Percentiles rank a stretch among this genome's conserved stretches.
Evolutionary conservation across 2,888 invertebrate species (phyloP).

Genomic region (Asteroscopus sphinx): DNA sequence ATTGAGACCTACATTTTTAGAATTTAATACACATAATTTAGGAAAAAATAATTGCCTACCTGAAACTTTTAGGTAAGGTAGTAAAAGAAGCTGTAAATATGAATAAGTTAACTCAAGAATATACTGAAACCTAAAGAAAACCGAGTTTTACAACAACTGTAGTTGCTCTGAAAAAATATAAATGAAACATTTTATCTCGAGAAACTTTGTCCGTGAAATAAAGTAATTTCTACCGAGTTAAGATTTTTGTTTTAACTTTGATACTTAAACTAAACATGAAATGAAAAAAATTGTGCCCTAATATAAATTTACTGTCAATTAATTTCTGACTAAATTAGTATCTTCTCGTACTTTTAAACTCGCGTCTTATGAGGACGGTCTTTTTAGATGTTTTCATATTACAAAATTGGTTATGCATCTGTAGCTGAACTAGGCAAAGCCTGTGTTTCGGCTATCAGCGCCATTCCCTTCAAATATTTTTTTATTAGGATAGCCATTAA

Average conservation of each 20-base stretch:
- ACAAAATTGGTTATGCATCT: too few relatives aligned
- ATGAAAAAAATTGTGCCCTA: too few relatives aligned
- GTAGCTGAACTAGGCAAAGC: too few relatives aligned
- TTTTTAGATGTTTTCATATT: too few relatives aligned
- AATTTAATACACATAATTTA: constrained; percentile 1
- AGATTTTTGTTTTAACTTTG: constrained; percentile 21
- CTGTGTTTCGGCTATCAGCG: too few relatives aligned
- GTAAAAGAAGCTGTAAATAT: constrained; percentile 16
- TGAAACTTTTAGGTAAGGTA: constrained; percentile 9
- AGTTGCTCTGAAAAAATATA: constrained; percentile 31
- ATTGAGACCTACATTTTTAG: neutral
- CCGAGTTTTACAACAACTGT: constrained; percentile 19
- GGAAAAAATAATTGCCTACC: constrained; percentile 10
- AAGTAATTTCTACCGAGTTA: constrained; percentile 23
- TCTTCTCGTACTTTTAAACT: too few relatives aligned
- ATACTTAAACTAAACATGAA: constrained; percentile 4
- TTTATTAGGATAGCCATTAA: too few relatives aligned
- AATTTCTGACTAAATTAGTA: too few relatives aligned
- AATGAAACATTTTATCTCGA: constrained; percentile 22
- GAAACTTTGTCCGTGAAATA: constrained; percentile 30
- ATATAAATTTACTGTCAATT: too few relatives aligned
- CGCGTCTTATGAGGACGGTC: too few relatives aligned
- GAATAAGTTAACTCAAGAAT: constrained; percentile 14
- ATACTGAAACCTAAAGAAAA: constrained; percentile 8
- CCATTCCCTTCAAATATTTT: too few relatives aligned